Evolutionary conservation across 2,797 vertebrate species (phyloP).

Genomic region (Crypturellus tataupa): DNA sequence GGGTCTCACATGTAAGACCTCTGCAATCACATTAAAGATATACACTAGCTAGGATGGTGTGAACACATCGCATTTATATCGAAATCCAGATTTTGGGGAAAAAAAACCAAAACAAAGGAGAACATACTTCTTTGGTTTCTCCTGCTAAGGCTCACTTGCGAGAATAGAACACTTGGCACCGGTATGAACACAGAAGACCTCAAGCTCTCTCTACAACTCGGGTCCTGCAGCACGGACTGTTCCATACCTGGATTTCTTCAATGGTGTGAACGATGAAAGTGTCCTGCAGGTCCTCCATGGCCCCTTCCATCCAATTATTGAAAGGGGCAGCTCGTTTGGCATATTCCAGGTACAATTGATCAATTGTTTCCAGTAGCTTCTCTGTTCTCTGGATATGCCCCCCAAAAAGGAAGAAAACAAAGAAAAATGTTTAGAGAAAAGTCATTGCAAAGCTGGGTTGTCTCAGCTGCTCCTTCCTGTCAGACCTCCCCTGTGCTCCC

Average conservation of each 20-base stretch:
- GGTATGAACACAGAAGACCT: background rate
- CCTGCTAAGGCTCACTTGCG: background rate
- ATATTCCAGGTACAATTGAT: conserved; percentile 96
- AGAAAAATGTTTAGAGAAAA: background rate
- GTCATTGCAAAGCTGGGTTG: background rate
- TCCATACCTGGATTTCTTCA: conserved; percentile 94
- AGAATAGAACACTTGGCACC: background rate
- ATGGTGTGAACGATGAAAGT: conserved; percentile 98
- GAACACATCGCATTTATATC: background rate
- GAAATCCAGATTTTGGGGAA: background rate
- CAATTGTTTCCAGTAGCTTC: conserved; percentile 96
- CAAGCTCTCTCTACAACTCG: background rate
- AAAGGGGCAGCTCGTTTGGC: conserved; percentile 98
- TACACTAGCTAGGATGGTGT: background rate
- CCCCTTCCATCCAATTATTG: conserved; percentile 99
- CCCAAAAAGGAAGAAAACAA: background rate
- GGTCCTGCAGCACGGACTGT: background rate
- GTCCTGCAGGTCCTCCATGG: conserved; percentile 98
- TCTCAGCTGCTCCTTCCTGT: conserved; percentile 2
- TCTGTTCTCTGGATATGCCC: conserved; percentile 88
- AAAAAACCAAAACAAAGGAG: background rate
- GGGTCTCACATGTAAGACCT: background rate
- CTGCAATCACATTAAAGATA: background rate
- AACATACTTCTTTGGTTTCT: background rate
- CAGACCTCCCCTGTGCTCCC: background rate